Evolutionary conservation across 2,888 invertebrate species (phyloP).

Genomic region (Rapana venosa): DNA sequence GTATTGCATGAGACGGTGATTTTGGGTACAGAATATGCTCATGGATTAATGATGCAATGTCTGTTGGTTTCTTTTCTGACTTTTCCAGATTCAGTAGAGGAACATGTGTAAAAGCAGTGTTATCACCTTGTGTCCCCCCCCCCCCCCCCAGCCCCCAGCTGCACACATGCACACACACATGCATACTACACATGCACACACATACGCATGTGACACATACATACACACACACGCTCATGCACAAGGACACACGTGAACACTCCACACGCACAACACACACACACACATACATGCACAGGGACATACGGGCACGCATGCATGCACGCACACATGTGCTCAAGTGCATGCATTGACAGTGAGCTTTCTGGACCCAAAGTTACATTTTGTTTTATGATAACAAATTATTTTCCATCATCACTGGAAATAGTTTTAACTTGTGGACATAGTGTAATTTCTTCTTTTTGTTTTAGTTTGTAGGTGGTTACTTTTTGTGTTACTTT

Average conservation of each 20-base stretch:
- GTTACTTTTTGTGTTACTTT: too few species aligned
- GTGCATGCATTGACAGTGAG: too few species aligned
- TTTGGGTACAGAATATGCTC: not conserved
- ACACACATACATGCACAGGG: not conserved
- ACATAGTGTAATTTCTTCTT: too few species aligned
- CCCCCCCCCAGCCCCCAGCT: not conserved
- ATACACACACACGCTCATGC: not conserved
- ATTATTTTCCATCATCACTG: too few species aligned
- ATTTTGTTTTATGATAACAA: too few species aligned
- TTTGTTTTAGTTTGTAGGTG: too few species aligned
- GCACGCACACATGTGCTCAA: not conserved
- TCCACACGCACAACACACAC: conserved; percentile 17
- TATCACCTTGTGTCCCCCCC: not conserved
- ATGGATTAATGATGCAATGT: not conserved
- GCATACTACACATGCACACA: conserved; percentile 3
- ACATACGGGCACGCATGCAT: not conserved
- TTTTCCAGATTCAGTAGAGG: not conserved
- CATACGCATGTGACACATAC: conserved; percentile 9
- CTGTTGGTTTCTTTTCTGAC: not conserved
- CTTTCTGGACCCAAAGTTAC: too few species aligned
- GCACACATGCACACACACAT: conserved; percentile 27
- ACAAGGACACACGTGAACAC: not conserved
- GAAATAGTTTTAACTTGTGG: too few species aligned
- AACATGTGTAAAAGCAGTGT: too few species aligned
- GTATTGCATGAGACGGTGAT: not conserved